These are phyloP conservation scores for Latrodectus hesperus DNA, from an alignment of 2,888 invertebrate species.

Conservation along the genomic window DNA sequence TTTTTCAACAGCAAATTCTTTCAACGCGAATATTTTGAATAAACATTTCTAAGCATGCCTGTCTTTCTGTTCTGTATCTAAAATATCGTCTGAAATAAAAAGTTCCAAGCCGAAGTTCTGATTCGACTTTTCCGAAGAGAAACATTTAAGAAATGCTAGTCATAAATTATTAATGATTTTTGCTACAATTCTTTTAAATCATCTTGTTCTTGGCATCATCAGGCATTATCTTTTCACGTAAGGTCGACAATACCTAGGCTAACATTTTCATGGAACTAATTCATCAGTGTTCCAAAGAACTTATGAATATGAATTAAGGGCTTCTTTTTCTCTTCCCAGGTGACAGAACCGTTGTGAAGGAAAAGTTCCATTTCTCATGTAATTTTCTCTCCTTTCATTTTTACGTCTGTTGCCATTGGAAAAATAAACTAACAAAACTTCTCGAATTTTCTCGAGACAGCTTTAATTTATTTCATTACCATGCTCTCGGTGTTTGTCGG, in stretches of 20 bases:
- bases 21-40: no score
- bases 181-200: no score
- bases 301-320: constrained; percentile 47
- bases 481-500: not conserved
- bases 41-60: no score
- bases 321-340: not conserved
- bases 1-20: no score
- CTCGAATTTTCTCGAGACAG: constrained; percentile 10
- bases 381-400: not conserved
- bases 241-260: constrained; percentile 13
- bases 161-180: no score
- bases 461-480: constrained; percentile 57
- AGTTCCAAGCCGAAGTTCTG: no score
- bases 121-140: no score
- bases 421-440: constrained; percentile 34
- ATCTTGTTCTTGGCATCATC: not conserved
- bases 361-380: not conserved
- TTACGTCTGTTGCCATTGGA: not conserved
- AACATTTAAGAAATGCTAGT: no score
- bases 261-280: constrained; percentile 11
- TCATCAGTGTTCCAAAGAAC: constrained; percentile 16
- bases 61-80: no score
- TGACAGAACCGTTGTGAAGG: not conserved
- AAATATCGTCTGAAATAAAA: no score
- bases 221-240: constrained; percentile 6